Conservation (phyloP, 2,888 invertebrate species). For the Clunio marinus region DNA sequence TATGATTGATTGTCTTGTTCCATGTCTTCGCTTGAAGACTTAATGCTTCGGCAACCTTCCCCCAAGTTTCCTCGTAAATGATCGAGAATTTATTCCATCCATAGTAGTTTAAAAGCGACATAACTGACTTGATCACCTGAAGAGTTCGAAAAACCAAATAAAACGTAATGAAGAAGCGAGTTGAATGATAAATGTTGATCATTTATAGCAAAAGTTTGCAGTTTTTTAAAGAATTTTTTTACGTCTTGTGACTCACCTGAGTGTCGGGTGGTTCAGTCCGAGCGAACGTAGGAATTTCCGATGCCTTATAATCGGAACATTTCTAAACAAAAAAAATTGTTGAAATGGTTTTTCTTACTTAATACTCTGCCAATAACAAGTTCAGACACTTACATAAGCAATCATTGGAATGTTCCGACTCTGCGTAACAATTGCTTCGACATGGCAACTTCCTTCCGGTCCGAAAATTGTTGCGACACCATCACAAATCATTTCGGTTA, state of each 20-base stretch:
- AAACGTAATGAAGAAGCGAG: too few species aligned
- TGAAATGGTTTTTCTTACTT: background rate
- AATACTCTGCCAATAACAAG: conserved; percentile 11
- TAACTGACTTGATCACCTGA: conserved; percentile 89
- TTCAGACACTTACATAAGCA: conserved; percentile 76
- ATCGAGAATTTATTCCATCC: conserved; percentile 93
- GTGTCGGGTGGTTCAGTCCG: conserved; percentile 91
- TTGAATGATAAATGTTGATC: too few species aligned
- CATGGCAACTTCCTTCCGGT: conserved; percentile 88
- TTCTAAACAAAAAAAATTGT: conserved; percentile 62
- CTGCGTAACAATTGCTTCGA: conserved; percentile 92
- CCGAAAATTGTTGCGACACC: conserved; percentile 92
- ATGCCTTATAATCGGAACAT: conserved; percentile 89
- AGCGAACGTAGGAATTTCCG: conserved; percentile 83
- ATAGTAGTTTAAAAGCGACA: conserved; percentile 84
- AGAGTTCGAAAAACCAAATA: conserved; percentile 42
- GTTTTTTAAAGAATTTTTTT: background rate
- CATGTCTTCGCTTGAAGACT: conserved; percentile 67
- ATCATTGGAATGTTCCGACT: conserved; percentile 95
- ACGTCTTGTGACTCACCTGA: conserved; percentile 58
- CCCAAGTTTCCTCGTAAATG: conserved; percentile 75
- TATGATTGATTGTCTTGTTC: conserved; percentile 81
- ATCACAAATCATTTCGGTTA: conserved; percentile 87
- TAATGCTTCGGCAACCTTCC: conserved; percentile 75
- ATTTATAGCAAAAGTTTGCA: background rate